Evolutionary conservation across 2,113 vertebrate species (phyloP), one percentile per base, ranked within the genome.

Genomic region (Cinclus cinclus): DNA sequence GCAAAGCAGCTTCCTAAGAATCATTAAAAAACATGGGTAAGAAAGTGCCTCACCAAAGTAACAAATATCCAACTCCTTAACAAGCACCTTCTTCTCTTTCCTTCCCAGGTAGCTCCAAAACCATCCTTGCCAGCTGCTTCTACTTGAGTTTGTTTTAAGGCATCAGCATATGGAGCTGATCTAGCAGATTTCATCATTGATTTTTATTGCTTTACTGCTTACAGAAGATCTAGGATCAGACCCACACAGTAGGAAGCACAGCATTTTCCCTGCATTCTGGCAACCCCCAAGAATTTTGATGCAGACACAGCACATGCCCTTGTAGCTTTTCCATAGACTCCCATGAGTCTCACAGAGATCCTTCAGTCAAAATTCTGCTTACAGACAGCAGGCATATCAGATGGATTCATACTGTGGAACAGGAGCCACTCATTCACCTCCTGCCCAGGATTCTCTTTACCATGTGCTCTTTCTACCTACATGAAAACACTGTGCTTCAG

Each of bases 401-500:
- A 89, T 13, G 70, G 47, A 6, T 95, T 97, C 7, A 98, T 98
- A 20, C 98, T 97, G 1, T 98, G 98, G 95, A 99, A 99, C 31
- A 98, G 94, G 47, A 98, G 92, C 27, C 52, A 30, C 95, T 98
- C 96, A 15, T 94, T 94, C 33, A 98, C 95, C 13, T 46, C 22
- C n/a, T 92, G 96, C 15, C 95, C 24, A 62, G 87, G 0, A 96
- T 99, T 79, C 68, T 97, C 94, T 96, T 96, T 93, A 96, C 98
- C 98, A 98, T 98, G 94, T 98, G 97, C 8, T 98, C 97, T 88
- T 98, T 98, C 95, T 99, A 98, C 98, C 98, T 99, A 63, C 60
- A 19, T 74, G 10, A 67, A 60, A 75, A 89, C 15, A 13, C 9
- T 46, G n/a, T 1, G 3, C 16, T 86, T 83, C 39, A 77, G 28